phyloP scores from a whole-genome alignment of 2,797 vertebrate species.

The Sandelia bainsii region DNA sequence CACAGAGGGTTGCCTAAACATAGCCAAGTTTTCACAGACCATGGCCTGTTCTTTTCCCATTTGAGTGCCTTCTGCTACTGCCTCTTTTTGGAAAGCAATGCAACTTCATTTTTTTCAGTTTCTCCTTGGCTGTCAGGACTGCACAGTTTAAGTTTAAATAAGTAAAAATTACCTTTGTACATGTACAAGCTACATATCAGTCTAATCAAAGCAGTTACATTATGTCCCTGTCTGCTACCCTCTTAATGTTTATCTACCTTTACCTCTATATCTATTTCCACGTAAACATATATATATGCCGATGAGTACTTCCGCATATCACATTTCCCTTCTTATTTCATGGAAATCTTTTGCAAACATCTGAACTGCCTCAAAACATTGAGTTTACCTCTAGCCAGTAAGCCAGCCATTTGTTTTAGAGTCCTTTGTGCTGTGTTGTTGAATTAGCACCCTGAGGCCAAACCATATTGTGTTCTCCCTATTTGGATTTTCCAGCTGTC shows the following conservation, averaged over 20 bases:
- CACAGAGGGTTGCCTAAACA: conserved; percentile 43
- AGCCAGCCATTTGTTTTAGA: conserved; percentile 35
- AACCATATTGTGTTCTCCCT: conserved; percentile 42
- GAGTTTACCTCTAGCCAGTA: conserved; percentile 28
- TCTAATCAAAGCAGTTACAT: conserved; percentile 19
- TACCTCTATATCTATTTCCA: conserved; percentile 3
- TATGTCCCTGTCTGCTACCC: conserved; percentile 1
- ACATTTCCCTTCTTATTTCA: conserved; percentile 14
- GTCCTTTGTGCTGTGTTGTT: conserved; percentile 25
- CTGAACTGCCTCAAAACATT: conserved; percentile 26
- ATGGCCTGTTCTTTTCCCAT: conserved; percentile 47
- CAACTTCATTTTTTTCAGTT: conserved; percentile 12
- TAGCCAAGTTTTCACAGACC: conserved; percentile 61
- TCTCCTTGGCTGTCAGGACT: conserved; percentile 31
- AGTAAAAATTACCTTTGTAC: conserved; percentile 20
- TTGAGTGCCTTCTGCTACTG: conserved; percentile 45
- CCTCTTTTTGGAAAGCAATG: conserved; percentile 41
- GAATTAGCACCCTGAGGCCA: conserved; percentile 57
- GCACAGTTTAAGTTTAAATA: conserved; percentile 36
- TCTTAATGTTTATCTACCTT: conserved; percentile 4
- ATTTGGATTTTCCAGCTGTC: conserved; percentile 26
- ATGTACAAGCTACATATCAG: conserved; percentile 19
- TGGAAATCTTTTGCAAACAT: conserved; percentile 39
- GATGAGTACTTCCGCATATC: conserved; percentile 2
- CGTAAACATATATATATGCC: background rate